A percentile compares a stretch with the other conserved stretches of the same genome.
Evolutionary conservation across 2,113 vertebrate genomes (phyloP).

Genomic region (Passer domesticus): DNA sequence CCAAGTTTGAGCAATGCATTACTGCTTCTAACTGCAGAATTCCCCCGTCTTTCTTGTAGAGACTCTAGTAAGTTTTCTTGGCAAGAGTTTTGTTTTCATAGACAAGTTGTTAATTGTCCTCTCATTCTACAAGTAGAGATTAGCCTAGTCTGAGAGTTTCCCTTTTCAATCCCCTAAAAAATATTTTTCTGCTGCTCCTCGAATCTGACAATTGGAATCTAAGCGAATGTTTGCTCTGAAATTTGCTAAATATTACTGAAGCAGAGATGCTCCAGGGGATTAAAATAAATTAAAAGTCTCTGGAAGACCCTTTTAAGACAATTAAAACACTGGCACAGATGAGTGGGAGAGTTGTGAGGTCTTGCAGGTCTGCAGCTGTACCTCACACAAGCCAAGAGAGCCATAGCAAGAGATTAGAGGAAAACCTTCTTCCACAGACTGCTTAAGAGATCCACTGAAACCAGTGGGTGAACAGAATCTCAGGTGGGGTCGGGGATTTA

Average conservation of each 20-base stretch:
- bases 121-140: background rate
- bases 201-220: background rate
- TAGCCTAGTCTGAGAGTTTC: background rate
- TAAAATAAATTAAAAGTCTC: background rate
- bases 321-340: background rate
- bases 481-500: background rate
- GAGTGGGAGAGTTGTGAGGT: background rate
- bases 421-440: background rate
- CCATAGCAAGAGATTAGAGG: rapidly evolving
- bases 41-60: background rate
- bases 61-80: background rate
- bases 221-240: background rate
- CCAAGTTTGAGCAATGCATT: background rate
- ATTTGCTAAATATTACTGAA: background rate
- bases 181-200: background rate
- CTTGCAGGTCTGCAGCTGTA: background rate
- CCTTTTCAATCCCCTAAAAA: background rate
- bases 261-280: background rate
- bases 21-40: background rate
- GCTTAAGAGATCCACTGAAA: background rate
- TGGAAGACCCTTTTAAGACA: background rate
- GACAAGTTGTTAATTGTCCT: constrained; percentile 18
- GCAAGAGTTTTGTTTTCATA: background rate
- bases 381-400: background rate
- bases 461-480: background rate